Base-by-base conservation (phyloP, 2,888 invertebrate species). In the Ennomos fuscantarius region DNA sequence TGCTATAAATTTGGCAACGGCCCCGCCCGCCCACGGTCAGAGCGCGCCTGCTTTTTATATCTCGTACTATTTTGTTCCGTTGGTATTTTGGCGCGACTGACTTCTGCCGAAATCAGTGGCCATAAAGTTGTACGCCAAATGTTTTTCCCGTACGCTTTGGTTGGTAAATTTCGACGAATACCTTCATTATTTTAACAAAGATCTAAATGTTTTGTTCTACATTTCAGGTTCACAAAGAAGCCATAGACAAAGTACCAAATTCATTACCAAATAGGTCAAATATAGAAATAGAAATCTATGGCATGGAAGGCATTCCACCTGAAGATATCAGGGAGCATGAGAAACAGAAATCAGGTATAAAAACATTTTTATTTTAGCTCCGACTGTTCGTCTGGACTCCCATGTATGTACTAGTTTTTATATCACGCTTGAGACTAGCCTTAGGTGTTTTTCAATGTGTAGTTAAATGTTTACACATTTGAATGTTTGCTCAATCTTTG, bases 221-320 rank as follows among this genome's bases (percentile, higher is more conserved):
- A 13, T 89, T 90, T 40, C 84, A 97, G 97, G 99, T 99, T 61
- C 99, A 99, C 90, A 99, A 99, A 93, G 99, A 99, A 93, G 98
- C 99, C 58, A 98, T 99, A 85, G 99, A 99, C 90, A 99, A 99
- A 94, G 99, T 99, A 83, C 99, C 99, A 72, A 99, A 99, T 93
- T 98, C 99, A 65, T 93, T 99, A 82, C 99, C 99, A 76, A 98
- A 98, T 92, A 95, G 99, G 84, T 98, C 98, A 81, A 99, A 99
- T 93, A 98, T 99, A 84, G 99, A 99, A 93, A 97, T 99, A 87
- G 99, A 99, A 94, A 99, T 99, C 81, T 99, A 99, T 94, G 99
- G 99, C 70, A 99, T 99, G 99, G 99, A 99, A 94, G 99, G 99
- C 73, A 99, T 99, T 79, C 99, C 99, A 33, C 95, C 97, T 53